Conservation (phyloP, 1,140 invertebrate species). For the Dinoponera quadriceps region DNA sequence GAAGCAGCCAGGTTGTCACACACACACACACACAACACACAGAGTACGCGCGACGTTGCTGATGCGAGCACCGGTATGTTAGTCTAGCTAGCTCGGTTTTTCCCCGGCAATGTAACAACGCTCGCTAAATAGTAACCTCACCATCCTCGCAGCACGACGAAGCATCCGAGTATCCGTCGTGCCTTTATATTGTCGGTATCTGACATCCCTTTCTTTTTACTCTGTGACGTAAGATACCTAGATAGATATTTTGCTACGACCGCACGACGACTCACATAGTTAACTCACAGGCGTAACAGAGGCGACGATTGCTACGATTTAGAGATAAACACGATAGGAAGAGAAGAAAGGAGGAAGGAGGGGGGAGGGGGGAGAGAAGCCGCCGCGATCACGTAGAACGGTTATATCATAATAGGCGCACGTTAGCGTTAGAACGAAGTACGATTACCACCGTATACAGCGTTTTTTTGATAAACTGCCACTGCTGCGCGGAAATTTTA, state of each 20-base stretch:
- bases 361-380: neutral
- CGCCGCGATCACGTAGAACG: neutral
- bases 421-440: neutral
- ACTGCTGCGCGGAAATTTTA: slow-evolving; percentile 56
- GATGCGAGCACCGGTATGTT: slow-evolving; percentile 22
- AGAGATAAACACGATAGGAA: neutral
- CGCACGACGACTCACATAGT: slow-evolving; percentile 19
- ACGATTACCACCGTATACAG: neutral
- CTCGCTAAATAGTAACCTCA: slow-evolving; percentile 1
- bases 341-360: too few species aligned
- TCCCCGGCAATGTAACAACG: neutral
- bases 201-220: slow-evolving; percentile 77
- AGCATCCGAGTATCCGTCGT: slow-evolving; percentile 66
- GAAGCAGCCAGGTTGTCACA: slow-evolving; percentile 16
- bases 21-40: too few species aligned
- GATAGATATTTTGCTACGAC: slow-evolving; percentile 75
- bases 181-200: slow-evolving; percentile 74
- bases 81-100: slow-evolving; percentile 27
- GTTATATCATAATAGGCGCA: neutral
- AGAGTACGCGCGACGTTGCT: slow-evolving; percentile 3
- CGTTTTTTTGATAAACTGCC: slow-evolving; percentile 64
- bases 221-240: slow-evolving; percentile 80
- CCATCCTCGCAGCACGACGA: slow-evolving; percentile 50
- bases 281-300: neutral
- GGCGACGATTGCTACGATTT: slow-evolving; percentile 10